Evolutionary conservation across 2,888 invertebrate species (phyloP), one percentile per base, ranked within the genome.

Genomic region (Girardia tigrina): DNA sequence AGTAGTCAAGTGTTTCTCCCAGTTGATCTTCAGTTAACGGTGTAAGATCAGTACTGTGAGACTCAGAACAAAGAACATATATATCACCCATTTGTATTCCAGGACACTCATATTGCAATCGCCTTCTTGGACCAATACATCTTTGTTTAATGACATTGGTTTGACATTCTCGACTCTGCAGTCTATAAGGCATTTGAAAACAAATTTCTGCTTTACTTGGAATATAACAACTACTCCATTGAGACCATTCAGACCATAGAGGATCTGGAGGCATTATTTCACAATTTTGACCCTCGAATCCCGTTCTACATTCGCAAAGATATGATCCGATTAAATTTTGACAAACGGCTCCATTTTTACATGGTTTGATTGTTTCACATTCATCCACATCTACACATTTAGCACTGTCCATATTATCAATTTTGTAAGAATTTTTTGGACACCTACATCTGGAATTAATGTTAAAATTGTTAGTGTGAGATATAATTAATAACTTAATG

Each of bases 71-170:
- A 56, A 71, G 27, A 27, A 26, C 16, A 71, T 27, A 71, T 2
- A 71, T 71, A 71, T 71, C 71, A 71, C 20, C 28, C 28, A 28
- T 71, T 28, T 27, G 28, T 28, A 71, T 4, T 16, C 71, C 71
- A 6, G 71, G 71, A 71, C 71, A 71, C 26, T 12, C 28, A 28
- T 71, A 71, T 27, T 28, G 71, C n/a, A 28, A 28, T 26, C 71
- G 71, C 20, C 71, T 26, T n/a, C 71, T 27, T 6, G 71, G 71
- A 23, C 71, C 71, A 71, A 71, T 28, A 71, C 71, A 71, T 71
- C 29, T 26, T n/a, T 71, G 71, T 28, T 28, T 28, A 23, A 71
- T 71, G 4, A 71, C 71, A 71, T 71, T 71, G 4, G 71, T 28
- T 28, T 71, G n/a, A 23, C 71, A 71, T 71, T 71, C 71, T 28